A percentile compares a stretch with the other conserved stretches of the same genome.
Conservation (phyloP, 2,797 vertebrate species). For the Pseudotriccus pelzelni region DNA sequence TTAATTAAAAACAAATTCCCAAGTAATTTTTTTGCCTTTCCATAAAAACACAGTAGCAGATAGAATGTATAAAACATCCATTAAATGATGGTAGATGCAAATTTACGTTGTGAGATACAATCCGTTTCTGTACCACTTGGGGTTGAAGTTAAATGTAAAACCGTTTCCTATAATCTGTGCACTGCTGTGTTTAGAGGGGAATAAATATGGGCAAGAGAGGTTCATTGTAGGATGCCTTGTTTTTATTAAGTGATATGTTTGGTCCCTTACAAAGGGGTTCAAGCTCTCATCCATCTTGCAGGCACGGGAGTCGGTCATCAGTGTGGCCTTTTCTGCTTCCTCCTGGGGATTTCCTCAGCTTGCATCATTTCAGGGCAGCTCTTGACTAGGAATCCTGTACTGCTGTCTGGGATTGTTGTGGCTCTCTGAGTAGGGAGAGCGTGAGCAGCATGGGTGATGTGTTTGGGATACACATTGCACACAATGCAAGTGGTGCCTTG, state of each 20-base stretch:
- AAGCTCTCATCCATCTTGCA: neutral
- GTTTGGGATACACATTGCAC: neutral
- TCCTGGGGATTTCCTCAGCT: neutral
- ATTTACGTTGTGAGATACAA: constrained; percentile 32
- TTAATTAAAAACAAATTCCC: constrained; percentile 81
- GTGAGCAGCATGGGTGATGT: neutral
- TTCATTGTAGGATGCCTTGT: constrained; percentile 35
- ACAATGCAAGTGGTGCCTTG: accelerated
- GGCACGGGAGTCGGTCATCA: neutral
- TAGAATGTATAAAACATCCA: constrained; percentile 49
- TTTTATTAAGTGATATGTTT: constrained; percentile 43
- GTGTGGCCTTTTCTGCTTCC: neutral
- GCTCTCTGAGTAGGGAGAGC: neutral
- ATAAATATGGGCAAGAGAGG: constrained; percentile 30
- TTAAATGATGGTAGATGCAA: constrained; percentile 62
- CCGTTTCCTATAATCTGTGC: constrained; percentile 35
- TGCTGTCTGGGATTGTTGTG: neutral
- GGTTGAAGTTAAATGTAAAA: constrained; percentile 52
- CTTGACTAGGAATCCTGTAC: neutral
- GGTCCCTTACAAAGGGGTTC: neutral
- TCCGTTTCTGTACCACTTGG: constrained; percentile 34
- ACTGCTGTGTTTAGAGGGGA: constrained; percentile 50
- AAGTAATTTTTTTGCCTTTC: constrained; percentile 69
- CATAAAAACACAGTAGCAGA: constrained; percentile 61
- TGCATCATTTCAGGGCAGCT: neutral